Base-by-base conservation (phyloP, 2,888 invertebrate species). In the Hybos culiciformis region DNA sequence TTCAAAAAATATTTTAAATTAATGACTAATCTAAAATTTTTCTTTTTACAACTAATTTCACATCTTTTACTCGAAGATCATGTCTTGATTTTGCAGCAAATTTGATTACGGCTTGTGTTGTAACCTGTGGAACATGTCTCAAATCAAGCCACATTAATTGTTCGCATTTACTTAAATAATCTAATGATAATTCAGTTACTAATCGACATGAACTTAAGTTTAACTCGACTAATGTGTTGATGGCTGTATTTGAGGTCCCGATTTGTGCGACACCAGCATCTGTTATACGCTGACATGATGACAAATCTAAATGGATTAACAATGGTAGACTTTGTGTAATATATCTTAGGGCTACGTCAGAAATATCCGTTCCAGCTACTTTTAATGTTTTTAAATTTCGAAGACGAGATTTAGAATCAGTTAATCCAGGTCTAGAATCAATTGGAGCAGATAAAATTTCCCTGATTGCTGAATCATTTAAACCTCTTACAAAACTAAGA, bases 191-290 rank as follows among this genome's bases (percentile, higher is more conserved):
- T 63, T 90, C 88, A 0, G 88, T 86, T 32, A 90, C 76, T 55
- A 85, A 70, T 42, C 83, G 77, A 62, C 88, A 87, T 51, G 83
- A 83, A 43, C 86, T 83, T 52, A 91, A 69, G 63, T 88, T 86
- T 26, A 91, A 70, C 49, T 79, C 78, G 46, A 75, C 71, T 48
- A 91, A 69, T 19, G 79, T 78, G 36, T 67, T 70, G 9, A 72
- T 63, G 4, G 74, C 71, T n/a, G 79, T 78, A 46, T 82, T 78
- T 23, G 78, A 74, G 46, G 85, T 81, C 41, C 83, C 82, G 36
- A 91, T 70, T 64, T 88, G 87, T 20, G 88, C 87, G 39, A 92
- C 83, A 37, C 91, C 91, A 11, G 88, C 86, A 63, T 93, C 91
- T 1, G 90, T 87, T 32, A 93, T 75, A 19, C 88, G 75, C 44